Evolutionary conservation across 2,113 vertebrate species (phyloP).

Genomic region (Eurystomus gularis): DNA sequence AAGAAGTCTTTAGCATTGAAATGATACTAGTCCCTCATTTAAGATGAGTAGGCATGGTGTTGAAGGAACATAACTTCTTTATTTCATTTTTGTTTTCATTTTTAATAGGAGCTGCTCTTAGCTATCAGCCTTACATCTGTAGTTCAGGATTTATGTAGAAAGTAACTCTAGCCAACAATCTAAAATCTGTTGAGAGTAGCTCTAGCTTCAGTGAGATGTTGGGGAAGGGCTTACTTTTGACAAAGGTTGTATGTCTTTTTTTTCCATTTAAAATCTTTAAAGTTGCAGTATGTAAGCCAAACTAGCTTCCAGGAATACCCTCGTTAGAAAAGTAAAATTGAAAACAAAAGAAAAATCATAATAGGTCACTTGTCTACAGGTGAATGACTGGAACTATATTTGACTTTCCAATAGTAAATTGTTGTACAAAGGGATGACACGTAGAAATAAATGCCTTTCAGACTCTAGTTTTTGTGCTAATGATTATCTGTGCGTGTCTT

Average conservation of each 20-base stretch:
- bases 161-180: not conserved
- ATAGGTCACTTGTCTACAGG: not conserved
- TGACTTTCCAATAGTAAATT: not conserved
- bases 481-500: not conserved
- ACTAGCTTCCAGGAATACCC: not conserved
- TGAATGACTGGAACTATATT: not conserved
- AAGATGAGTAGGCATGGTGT: not conserved
- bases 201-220: not conserved
- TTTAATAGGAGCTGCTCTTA: not conserved
- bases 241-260: not conserved
- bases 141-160: not conserved
- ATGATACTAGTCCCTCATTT: not conserved
- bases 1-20: not conserved
- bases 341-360: not conserved
- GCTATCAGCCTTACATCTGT: not conserved
- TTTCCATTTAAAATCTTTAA: not conserved
- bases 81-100: not conserved
- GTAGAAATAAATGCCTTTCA: not conserved
- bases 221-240: not conserved
- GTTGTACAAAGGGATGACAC: not conserved
- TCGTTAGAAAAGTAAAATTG: not conserved
- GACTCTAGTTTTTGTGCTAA: not conserved
- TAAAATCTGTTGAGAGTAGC: not conserved
- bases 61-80: not conserved
- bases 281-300: not conserved